Conservation (phyloP, 1,140 invertebrate species). For the Penaeus japonicus region DNA sequence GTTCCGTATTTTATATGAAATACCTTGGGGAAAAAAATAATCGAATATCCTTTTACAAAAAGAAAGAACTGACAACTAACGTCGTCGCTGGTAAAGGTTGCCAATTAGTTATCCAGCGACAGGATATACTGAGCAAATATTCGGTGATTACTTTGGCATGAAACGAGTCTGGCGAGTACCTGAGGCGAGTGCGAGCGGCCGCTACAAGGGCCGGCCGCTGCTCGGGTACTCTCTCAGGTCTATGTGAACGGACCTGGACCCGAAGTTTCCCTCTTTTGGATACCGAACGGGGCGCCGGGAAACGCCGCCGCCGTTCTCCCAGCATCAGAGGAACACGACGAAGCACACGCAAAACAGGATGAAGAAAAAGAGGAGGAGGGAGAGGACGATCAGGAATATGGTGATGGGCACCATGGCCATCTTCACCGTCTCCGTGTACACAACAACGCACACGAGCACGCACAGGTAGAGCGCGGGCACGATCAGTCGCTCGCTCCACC, state of each 20-base stretch:
- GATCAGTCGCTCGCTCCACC: slow-evolving; percentile 21
- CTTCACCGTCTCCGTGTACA: slow-evolving; percentile 46
- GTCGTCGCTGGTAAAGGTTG: too few species aligned
- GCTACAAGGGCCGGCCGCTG: not conserved
- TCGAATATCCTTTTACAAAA: too few species aligned
- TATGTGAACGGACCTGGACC: not conserved
- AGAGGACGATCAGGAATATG: slow-evolving; percentile 57
- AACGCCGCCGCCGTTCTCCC: slow-evolving; percentile 16
- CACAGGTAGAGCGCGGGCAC: slow-evolving; percentile 31
- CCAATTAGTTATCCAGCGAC: not conserved
- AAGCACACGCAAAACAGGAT: slow-evolving; percentile 59
- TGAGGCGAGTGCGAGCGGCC: too few species aligned
- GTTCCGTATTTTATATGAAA: too few species aligned
- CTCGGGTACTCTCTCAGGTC: not conserved
- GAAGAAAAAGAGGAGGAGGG: slow-evolving; percentile 54
- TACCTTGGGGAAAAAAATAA: too few species aligned
- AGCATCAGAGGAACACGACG: slow-evolving; percentile 58
- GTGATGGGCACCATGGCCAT: slow-evolving; percentile 57
- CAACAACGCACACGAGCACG: slow-evolving; percentile 27
- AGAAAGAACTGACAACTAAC: too few species aligned
- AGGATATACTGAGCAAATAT: not conserved
- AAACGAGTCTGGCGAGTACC: too few species aligned
- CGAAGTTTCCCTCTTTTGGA: not conserved
- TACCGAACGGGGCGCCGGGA: not conserved
- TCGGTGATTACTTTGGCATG: not conserved